Conservation (phyloP, 2,113 vertebrate species). For the Melanerpes formicivorus region DNA sequence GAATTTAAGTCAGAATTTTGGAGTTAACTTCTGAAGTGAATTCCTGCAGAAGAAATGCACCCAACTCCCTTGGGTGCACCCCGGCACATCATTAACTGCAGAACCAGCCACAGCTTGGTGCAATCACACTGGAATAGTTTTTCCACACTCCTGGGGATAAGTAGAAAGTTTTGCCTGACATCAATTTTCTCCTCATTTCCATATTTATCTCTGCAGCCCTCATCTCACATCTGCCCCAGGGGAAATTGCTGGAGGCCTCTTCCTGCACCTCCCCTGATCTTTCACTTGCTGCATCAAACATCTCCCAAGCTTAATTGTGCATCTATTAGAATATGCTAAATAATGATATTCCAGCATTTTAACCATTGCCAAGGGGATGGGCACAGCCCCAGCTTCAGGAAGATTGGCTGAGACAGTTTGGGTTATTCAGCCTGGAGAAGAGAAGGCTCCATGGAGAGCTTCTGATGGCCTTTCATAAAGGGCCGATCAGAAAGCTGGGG, state of each 20-base stretch:
- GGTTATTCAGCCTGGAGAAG: too few species aligned
- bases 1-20: not conserved
- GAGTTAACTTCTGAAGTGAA: not conserved
- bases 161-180: not conserved
- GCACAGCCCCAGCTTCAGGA: too few species aligned
- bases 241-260: not conserved
- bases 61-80: accelerated
- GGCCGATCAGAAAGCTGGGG: too few species aligned
- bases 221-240: accelerated
- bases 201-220: not conserved
- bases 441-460: too few species aligned
- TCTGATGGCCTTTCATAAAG: too few species aligned
- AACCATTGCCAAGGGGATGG: not conserved
- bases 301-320: not conserved
- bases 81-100: not conserved
- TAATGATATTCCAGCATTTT: not conserved
- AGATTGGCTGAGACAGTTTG: not conserved
- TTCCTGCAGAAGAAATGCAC: not conserved
- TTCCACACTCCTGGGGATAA: not conserved
- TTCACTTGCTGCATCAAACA: accelerated
- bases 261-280: not conserved
- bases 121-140: not conserved
- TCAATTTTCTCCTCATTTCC: not conserved
- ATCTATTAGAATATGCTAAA: not conserved
- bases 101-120: not conserved